Evolutionary conservation across 2,888 invertebrate species (phyloP).

Genomic region (Parthenolecanium corni): DNA sequence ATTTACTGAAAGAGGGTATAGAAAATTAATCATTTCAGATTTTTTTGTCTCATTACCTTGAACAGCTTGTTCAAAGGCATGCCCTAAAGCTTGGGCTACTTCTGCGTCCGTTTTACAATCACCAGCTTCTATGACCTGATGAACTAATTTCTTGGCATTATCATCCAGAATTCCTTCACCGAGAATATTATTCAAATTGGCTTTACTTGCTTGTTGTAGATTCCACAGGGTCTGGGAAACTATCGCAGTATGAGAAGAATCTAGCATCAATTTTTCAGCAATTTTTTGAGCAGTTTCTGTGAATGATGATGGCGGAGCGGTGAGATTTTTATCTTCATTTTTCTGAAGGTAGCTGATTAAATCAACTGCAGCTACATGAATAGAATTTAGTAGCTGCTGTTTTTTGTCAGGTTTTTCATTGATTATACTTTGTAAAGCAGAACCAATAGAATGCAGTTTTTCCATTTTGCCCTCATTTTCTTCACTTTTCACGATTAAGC

Average conservation of each 20-base stretch:
- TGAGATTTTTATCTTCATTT: conserved; percentile 31
- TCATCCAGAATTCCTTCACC: background rate
- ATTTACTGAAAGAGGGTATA: background rate
- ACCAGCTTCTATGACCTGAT: background rate
- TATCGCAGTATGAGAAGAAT: conserved; percentile 40
- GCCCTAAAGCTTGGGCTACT: background rate
- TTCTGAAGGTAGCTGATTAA: background rate
- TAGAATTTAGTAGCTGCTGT: background rate
- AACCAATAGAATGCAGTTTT: background rate
- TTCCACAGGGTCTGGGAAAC: conserved; percentile 40
- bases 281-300: conserved; percentile 34
- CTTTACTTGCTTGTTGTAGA: conserved; percentile 7
- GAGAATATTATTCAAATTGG: background rate
- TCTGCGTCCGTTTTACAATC: background rate
- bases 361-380: background rate
- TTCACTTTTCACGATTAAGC: background rate
- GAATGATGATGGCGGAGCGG: conserved; percentile 36
- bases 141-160: background rate
- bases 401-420: background rate
- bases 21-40: background rate
- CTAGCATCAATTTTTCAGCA: conserved; percentile 38
- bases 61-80: conserved; percentile 1
- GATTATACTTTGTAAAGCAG: conserved; percentile 1
- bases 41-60: background rate
- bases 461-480: background rate